Evolutionary conservation across 2,888 invertebrate species (phyloP).

Genomic region (Camponotus fellah): DNA sequence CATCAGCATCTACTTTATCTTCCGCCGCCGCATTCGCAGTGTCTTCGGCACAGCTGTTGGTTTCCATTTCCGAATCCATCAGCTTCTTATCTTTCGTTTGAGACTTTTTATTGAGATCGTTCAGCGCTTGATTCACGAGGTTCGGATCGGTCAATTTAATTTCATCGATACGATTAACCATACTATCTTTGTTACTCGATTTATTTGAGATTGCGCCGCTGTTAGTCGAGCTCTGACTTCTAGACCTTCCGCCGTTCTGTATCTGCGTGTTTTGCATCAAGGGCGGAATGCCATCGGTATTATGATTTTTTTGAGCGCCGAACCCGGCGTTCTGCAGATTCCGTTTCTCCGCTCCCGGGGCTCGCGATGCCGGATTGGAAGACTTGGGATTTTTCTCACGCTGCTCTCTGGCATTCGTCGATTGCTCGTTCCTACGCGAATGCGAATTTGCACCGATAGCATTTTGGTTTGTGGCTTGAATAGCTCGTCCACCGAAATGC

Average conservation of each 20-base stretch:
- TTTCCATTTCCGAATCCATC: constrained; percentile 87
- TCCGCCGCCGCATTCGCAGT: constrained; percentile 84
- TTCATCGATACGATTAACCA: constrained; percentile 87
- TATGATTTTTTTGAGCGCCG: constrained; percentile 81
- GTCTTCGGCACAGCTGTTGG: constrained; percentile 87
- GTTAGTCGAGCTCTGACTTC: constrained; percentile 80
- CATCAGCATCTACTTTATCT: constrained; percentile 88
- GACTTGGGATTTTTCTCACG: constrained; percentile 81
- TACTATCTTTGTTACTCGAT: constrained; percentile 82
- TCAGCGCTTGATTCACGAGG: constrained; percentile 87
- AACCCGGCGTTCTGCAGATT: constrained; percentile 78
- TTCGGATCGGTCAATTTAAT: constrained; percentile 87
- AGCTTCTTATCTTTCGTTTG: constrained; percentile 83
- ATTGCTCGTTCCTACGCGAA: constrained; percentile 78
- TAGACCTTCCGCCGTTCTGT: constrained; percentile 82
- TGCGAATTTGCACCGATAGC: constrained; percentile 68
- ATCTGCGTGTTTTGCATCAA: constrained; percentile 80
- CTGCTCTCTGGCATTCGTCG: constrained; percentile 72
- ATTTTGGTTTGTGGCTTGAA: constrained; percentile 70
- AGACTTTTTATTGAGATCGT: constrained; percentile 85
- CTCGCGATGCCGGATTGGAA: constrained; percentile 77
- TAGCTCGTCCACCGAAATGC: constrained; percentile 77
- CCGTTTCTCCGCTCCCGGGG: constrained; percentile 83
- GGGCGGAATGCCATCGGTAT: constrained; percentile 81
- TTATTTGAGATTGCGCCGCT: constrained; percentile 74